Evolutionary conservation across 30 jellyfish, hydroid and myxozoan genomes (phyloP).

Genomic region (Aurelia coerulea): DNA sequence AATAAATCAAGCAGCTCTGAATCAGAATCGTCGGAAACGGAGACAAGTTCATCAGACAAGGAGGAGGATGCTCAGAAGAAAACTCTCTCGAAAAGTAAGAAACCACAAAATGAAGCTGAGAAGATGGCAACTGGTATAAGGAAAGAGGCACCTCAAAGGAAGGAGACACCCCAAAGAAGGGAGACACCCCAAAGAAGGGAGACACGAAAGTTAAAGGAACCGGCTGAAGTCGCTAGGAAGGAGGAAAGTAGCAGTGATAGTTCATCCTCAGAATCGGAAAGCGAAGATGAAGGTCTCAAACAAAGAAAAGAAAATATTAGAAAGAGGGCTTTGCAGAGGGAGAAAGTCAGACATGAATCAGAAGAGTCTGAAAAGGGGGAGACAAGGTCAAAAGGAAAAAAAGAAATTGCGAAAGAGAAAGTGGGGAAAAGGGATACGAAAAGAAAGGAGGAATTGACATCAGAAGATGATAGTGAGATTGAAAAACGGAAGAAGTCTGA

Average conservation of each 20-base stretch:
- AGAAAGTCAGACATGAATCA: background rate
- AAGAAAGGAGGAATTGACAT: conserved; percentile 7
- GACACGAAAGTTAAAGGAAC: no score
- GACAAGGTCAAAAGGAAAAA: no score
- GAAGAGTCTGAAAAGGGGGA: no score
- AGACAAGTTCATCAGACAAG: conserved; percentile 27
- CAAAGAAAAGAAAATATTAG: background rate
- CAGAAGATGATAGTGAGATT: conserved; percentile 23
- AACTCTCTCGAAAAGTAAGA: background rate
- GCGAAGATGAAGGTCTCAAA: background rate
- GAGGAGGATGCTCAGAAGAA: background rate
- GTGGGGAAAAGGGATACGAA: background rate
- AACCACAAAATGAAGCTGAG: background rate
- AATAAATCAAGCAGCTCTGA: conserved; percentile 30
- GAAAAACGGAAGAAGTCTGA: background rate
- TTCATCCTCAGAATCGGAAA: background rate
- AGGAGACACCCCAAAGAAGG: background rate
- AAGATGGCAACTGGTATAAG: background rate
- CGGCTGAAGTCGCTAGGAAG: background rate
- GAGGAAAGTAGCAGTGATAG: background rate
- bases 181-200: background rate
- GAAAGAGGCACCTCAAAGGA: background rate
- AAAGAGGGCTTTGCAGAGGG: background rate
- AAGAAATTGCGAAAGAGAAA: background rate
- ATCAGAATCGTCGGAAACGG: conserved; percentile 19